phyloP scores from a whole-genome alignment of 2,113 vertebrate species.

The Naja naja region DNA sequence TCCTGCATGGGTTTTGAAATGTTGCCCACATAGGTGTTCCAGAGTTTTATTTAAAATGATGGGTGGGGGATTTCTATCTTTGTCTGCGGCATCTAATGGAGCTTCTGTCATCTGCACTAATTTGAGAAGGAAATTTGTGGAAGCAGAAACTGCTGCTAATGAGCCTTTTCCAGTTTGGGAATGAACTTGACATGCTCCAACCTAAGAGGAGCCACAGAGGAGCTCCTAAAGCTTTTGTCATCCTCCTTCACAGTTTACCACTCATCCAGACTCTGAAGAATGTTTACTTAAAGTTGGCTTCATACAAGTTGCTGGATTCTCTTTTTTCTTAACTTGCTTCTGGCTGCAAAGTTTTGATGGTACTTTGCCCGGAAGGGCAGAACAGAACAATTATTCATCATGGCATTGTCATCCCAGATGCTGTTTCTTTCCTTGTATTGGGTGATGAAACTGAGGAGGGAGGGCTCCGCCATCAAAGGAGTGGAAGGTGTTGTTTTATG shows the following conservation, averaged over 20 bases:
- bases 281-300: neutral
- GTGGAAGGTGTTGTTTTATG: neutral
- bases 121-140: neutral
- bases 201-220: neutral
- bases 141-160: neutral
- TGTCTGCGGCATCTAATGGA: neutral
- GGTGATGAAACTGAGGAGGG: neutral
- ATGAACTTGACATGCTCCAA: neutral
- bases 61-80: neutral
- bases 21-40: neutral
- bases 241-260: neutral
- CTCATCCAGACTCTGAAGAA: neutral
- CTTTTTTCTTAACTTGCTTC: neutral
- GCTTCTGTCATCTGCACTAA: neutral
- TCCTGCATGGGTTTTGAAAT: neutral
- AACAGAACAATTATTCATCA: neutral
- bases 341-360: neutral
- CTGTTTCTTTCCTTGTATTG: neutral
- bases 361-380: neutral
- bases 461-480: neutral
- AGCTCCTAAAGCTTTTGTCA: neutral
- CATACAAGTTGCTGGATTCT: neutral
- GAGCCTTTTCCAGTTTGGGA: neutral
- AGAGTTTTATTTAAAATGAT: neutral
- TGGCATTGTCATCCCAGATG: neutral